These are phyloP conservation scores for Telenomus remus DNA, from an alignment of 1,140 invertebrate genomes.

Conservation along the genomic window DNA sequence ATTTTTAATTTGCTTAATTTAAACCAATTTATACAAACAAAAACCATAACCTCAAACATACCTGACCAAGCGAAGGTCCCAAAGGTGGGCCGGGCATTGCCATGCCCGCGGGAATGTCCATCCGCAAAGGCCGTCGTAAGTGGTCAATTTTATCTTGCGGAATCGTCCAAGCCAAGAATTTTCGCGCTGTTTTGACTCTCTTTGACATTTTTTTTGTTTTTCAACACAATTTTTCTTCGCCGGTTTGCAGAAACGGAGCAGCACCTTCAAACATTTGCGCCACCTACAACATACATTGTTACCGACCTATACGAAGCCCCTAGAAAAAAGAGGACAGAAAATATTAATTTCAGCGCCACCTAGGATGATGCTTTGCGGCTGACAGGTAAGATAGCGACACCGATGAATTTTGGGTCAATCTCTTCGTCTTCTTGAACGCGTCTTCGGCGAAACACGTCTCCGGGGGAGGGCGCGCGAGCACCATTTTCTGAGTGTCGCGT, in stretches of 20 bases:
- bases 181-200: conserved; percentile 72
- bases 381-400: not conserved
- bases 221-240: not conserved
- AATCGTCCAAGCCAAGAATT: conserved; percentile 82
- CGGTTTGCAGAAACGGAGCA: no score
- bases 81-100: conserved; percentile 91
- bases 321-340: no score
- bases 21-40: not conserved
- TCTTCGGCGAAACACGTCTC: conserved; percentile 1
- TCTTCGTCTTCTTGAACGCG: not conserved
- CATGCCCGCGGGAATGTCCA: conserved; percentile 90
- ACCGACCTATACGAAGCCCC: no score
- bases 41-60: conserved; percentile 66
- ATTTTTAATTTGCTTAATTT: not conserved
- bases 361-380: no score
- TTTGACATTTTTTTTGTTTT: conserved; percentile 79
- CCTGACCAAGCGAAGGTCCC: conserved; percentile 94
- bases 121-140: conserved; percentile 81
- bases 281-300: no score
- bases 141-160: conserved; percentile 84
- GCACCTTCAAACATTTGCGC: no score
- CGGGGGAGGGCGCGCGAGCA: conserved; percentile 17
- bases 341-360: no score
- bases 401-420: not conserved
- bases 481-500: conserved; percentile 18